Base-by-base conservation (phyloP, 2,797 vertebrate genomes). In the Ispidina lecontei region DNA sequence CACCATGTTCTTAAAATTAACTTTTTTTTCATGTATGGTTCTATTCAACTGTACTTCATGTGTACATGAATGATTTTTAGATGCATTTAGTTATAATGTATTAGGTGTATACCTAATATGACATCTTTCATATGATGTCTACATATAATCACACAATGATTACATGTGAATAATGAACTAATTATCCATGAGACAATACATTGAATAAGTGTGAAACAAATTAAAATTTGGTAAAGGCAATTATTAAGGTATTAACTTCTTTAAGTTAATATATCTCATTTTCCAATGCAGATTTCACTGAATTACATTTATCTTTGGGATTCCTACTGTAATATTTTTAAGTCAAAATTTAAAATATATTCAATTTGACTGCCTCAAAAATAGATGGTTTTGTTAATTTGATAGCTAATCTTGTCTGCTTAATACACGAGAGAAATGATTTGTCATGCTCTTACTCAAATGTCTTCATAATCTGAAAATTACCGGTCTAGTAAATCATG, bases 381-480 rank as follows among this genome's bases (percentile, higher is more conserved):
- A 39, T 31, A 55, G 33, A 29, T 29, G 3, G 2, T 15, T 90
- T 88, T 91, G 25, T 14, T 72, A 70, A 60, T 81, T 82, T 71
- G 16, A 11, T 74, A 84, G 22, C 14, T 89, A 91, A 79, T 90
- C 29, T 47, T 72, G 5, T 47, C 55, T 80, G 18, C 56, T 72
- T 86, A 88, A 39, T 39, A 52, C 7, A 72, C 2, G 5, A 81
- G 31, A 88, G 35, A 77, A 86, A 85, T 71, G 3, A 82, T 91
- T 85, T 86, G 29, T 84, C 39, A 75, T 35, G 63, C 29, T 78
- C 8, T 58, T 81, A 75, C 59, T 88, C 51, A 84, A 90, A 69
- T 78, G 37, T 84, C 60, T 74, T 74, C 55, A 26, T 88, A 91
- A 94, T 91, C 47, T 84, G 58, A 81, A 92, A 86, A 88, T 90